These are phyloP conservation scores for Dioctria rufipes DNA, from an alignment of 2,888 invertebrate species.

Conservation along the genomic window DNA sequence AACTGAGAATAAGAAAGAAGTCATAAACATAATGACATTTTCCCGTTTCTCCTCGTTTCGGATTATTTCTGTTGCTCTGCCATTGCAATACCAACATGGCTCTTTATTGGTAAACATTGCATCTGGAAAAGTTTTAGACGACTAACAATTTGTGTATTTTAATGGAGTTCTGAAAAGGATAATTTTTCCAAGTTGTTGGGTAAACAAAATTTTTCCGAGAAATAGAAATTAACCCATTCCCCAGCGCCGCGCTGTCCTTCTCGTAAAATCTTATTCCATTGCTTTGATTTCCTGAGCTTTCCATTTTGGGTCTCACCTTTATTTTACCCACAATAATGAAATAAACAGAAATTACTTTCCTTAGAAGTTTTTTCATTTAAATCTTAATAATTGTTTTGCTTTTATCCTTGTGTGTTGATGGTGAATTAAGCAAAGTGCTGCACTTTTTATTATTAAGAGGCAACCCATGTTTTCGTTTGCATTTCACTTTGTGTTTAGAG, in stretches of 20 bases:
- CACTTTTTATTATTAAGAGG: no score
- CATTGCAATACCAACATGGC: neutral
- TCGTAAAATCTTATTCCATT: constrained; percentile 14
- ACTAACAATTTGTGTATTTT: constrained; percentile 21
- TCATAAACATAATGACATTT: constrained; percentile 18
- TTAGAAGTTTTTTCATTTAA: neutral
- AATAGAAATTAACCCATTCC: constrained; percentile 27
- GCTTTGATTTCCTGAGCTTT: neutral
- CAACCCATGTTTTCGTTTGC: no score
- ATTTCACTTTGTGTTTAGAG: no score
- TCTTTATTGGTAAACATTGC: neutral
- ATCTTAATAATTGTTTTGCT: no score
- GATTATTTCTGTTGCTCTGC: neutral
- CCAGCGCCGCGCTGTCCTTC: neutral
- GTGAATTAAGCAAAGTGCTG: no score
- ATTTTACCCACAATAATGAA: neutral
- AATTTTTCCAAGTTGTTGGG: constrained; percentile 18
- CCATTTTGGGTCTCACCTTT: neutral
- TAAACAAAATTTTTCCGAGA: constrained; percentile 3
- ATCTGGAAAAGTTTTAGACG: constrained; percentile 12
- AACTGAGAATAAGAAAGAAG: constrained; percentile 33
- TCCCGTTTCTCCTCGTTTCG: neutral
- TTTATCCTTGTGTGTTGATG: no score
- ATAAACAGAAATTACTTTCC: neutral
- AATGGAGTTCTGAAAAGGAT: constrained; percentile 26